Percentiles rank a stretch among this genome's conserved stretches.
Conservation (phyloP, 2,888 invertebrate genomes). For the Apamea sordens region DNA sequence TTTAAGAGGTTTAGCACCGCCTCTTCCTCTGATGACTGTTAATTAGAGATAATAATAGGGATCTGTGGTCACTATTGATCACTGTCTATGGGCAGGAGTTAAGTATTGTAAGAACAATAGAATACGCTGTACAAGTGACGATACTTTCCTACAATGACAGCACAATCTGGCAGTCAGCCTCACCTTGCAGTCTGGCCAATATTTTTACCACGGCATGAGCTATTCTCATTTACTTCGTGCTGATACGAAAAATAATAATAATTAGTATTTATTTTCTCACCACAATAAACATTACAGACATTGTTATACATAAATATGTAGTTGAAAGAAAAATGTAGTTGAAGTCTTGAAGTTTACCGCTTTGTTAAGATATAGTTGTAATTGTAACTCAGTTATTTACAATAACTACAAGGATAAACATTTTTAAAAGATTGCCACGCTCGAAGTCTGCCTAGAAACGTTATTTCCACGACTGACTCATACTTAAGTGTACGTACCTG, state of each 20-base stretch:
- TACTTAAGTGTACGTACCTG: constrained; percentile 22
- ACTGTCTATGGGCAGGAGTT: background rate
- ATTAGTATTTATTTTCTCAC: too few relatives aligned
- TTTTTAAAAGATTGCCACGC: background rate
- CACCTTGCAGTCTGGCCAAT: background rate
- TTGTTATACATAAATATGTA: too few relatives aligned
- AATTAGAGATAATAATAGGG: background rate
- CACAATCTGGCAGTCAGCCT: background rate
- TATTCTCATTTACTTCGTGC: background rate
- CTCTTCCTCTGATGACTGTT: background rate
- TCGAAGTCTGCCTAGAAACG: constrained; percentile 35
- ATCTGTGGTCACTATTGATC: background rate
- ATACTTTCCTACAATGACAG: background rate
- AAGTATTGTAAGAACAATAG: background rate
- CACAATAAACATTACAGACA: too few relatives aligned
- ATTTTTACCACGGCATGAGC: background rate
- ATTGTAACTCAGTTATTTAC: constrained; percentile 1
- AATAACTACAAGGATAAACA: constrained; percentile 9
- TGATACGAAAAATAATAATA: too few relatives aligned
- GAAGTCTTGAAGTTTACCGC: background rate
- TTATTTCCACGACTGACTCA: constrained; percentile 55
- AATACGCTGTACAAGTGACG: background rate
- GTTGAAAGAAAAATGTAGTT: too few relatives aligned
- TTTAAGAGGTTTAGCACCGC: background rate
- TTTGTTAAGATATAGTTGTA: background rate